A percentile compares a stretch with the other conserved stretches of the same genome.
Evolutionary conservation across 2,888 invertebrate genomes (phyloP).

Genomic region (Aspidiotus destructor): DNA sequence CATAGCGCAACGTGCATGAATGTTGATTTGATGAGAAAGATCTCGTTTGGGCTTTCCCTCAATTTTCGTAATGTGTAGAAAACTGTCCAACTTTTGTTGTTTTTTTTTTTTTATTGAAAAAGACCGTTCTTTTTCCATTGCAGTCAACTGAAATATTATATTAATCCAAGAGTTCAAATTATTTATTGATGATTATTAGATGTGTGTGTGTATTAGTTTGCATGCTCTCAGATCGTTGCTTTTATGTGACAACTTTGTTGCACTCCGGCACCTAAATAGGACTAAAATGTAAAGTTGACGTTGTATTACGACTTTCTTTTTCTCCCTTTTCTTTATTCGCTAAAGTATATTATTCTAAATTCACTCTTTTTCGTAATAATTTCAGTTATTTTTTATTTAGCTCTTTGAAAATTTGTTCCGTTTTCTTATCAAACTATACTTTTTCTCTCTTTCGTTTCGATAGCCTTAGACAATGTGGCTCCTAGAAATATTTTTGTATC

Average conservation of each 20-base stretch:
- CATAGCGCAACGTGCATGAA: too few relatives aligned
- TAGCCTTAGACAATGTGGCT: conserved; percentile 18
- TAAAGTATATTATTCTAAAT: conserved; percentile 34
- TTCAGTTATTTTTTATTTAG: conserved; percentile 36
- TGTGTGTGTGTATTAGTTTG: not conserved
- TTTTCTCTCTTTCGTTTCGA: conserved; percentile 33
- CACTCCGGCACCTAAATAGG: not conserved
- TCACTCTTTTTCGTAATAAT: conserved; percentile 23
- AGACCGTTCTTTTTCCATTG: too few relatives aligned
- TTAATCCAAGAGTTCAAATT: not conserved
- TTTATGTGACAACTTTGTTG: not conserved
- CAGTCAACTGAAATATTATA: too few relatives aligned
- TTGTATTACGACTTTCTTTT: not conserved
- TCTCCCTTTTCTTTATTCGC: conserved; percentile 35
- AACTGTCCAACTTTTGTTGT: too few relatives aligned
- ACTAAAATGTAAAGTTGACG: too few relatives aligned
- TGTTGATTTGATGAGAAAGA: too few relatives aligned
- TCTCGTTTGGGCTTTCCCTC: too few relatives aligned
- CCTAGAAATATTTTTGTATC: conserved; percentile 10
- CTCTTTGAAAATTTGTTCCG: conserved; percentile 30
- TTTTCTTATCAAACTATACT: conserved; percentile 20
- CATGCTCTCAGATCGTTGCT: not conserved
- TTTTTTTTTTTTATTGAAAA: too few relatives aligned
- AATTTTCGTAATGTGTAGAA: too few relatives aligned
- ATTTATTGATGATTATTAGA: not conserved